Conservation (phyloP, 1,140 invertebrate species). For the Drosophila parvula region DNA sequence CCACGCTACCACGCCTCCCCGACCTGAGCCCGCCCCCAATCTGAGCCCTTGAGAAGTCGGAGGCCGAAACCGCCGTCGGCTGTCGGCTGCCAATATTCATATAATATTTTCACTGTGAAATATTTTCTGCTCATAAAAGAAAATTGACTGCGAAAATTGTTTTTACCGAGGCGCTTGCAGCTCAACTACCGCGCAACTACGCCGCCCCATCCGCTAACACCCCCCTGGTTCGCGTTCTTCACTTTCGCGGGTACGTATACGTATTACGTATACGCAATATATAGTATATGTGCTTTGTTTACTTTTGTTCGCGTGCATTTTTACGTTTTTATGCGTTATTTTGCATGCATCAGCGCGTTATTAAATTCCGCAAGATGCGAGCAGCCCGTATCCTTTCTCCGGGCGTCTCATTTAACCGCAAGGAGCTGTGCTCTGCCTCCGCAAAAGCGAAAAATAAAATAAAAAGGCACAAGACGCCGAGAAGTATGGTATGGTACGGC, state of each 20-base stretch:
- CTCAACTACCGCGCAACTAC: conserved; percentile 15
- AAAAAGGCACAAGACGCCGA: conserved; percentile 20
- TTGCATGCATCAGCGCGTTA: conserved; percentile 81
- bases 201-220: background rate
- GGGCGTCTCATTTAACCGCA: conserved; percentile 56
- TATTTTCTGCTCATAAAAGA: conserved; percentile 79
- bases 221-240: background rate
- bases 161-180: conserved; percentile 59
- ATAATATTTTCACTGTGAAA: conserved; percentile 76
- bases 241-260: conserved; percentile 12
- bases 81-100: conserved; percentile 74
- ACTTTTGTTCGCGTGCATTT: conserved; percentile 71
- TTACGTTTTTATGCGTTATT: conserved; percentile 78
- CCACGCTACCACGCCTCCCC: background rate
- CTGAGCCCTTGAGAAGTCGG: conserved; percentile 8
- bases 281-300: conserved; percentile 40
- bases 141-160: conserved; percentile 83
- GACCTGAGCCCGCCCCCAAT: background rate
- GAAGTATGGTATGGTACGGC: conserved; percentile 13
- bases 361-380: conserved; percentile 66
- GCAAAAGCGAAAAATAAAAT: conserved; percentile 42
- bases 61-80: conserved; percentile 29
- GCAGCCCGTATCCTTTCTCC: conserved; percentile 26
- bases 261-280: conserved; percentile 17
- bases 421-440: conserved; percentile 24